A percentile compares a stretch with the other conserved stretches of the same genome.
Evolutionary conservation across 2,797 vertebrate species (phyloP).

Genomic region (Pteropus rufus): DNA sequence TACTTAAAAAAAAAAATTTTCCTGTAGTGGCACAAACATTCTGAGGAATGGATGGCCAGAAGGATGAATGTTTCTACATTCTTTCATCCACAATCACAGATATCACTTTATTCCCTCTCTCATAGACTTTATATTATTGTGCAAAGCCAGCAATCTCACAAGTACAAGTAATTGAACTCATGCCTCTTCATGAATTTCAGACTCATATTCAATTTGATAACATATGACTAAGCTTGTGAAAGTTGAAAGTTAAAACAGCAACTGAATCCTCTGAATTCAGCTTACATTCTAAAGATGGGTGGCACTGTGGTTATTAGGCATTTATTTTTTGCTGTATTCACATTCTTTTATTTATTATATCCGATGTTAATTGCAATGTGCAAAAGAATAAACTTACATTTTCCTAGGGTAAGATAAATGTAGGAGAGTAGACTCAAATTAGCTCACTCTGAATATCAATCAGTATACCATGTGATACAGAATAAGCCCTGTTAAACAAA

Average conservation of each 20-base stretch:
- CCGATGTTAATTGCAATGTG: background rate
- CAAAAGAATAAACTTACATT: background rate
- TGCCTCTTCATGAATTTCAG: background rate
- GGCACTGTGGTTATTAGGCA: rapidly evolving
- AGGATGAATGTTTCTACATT: background rate
- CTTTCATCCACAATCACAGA: background rate
- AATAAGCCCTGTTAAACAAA: background rate
- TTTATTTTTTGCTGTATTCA: background rate
- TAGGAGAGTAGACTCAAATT: background rate
- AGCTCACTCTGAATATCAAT: background rate
- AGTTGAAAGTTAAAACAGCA: background rate
- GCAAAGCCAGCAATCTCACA: background rate
- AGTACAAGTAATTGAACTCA: background rate
- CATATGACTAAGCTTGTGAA: background rate
- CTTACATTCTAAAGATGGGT: background rate
- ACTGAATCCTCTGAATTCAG: background rate
- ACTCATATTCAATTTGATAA: background rate
- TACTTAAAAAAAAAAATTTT: background rate
- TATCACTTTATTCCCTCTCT: background rate
- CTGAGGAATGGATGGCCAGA: background rate
- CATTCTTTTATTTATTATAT: background rate
- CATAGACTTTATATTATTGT: background rate
- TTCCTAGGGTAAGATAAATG: background rate
- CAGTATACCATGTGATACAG: background rate
- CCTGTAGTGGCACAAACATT: background rate